Percentiles rank a stretch among this genome's conserved stretches.
phyloP scores from a whole-genome alignment of 2,888 invertebrate species.

The Pomacea canaliculata region DNA sequence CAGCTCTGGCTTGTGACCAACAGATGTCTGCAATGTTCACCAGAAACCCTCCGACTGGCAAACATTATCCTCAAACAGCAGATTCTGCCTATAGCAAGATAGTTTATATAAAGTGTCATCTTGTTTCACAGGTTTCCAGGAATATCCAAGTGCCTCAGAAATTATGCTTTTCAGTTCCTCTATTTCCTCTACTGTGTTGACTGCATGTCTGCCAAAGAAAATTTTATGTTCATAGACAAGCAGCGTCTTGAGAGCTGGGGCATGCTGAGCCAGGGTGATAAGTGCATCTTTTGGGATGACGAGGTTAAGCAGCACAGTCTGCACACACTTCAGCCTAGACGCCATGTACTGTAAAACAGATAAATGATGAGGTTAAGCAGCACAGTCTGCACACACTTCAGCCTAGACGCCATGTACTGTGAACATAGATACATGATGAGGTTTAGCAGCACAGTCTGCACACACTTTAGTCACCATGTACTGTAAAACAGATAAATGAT shows the following conservation, averaged over 20 bases:
- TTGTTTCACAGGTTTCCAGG: slow-evolving; percentile 8
- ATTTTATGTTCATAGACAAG: slow-evolving; percentile 21
- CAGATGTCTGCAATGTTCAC: not conserved
- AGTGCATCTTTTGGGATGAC: slow-evolving; percentile 19
- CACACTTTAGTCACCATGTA: slow-evolving; percentile 6
- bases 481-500: not conserved
- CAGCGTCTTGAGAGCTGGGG: not conserved
- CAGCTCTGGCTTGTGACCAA: too few relatives aligned
- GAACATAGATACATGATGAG: not conserved
- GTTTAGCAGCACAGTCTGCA: slow-evolving; percentile 11
- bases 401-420: slow-evolving; percentile 12
- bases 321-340: not conserved
- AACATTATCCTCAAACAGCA: slow-evolving; percentile 21
- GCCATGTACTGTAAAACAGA: slow-evolving; percentile 15
- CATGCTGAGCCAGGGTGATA: slow-evolving; percentile 1
- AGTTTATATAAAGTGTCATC: slow-evolving; percentile 18
- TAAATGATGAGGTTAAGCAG: slow-evolving; percentile 12
- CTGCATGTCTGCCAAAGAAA: slow-evolving; percentile 10
- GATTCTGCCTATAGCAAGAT: slow-evolving; percentile 1
- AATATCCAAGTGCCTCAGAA: not conserved
- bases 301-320: slow-evolving; percentile 12
- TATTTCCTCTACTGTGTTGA: not conserved
- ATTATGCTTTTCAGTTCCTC: slow-evolving; percentile 1
- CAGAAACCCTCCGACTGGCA: slow-evolving; percentile 24
- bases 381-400: not conserved